Evolutionary conservation across 2,797 vertebrate genomes (phyloP), one percentile per base, ranked within the genome.

Genomic region (Pelochelys cantorii): DNA sequence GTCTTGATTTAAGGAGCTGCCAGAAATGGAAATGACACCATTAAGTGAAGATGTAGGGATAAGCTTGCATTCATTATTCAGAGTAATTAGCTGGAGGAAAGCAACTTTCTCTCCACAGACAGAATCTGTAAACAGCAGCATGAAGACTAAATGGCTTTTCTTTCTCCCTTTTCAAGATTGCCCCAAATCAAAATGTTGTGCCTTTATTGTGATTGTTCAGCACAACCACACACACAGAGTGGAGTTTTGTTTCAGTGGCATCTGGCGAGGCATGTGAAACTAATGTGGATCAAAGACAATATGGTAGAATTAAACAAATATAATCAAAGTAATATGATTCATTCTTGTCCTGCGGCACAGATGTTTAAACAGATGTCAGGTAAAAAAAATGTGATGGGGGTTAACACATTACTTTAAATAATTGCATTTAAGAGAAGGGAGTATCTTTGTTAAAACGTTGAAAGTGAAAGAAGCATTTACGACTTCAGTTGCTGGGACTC

Each of bases 281-380:
- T 62, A 92, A 83, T 34, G 89, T 71, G 93, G 90, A 90, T 93
- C 93, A 96, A 71, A 93, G 94, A 0, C 90, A 75, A 59, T 91
- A 71, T 93, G 62, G 88, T 80, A 94, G 96, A 94, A 94, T 92
- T 83, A 93, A 96, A 93, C 83, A 93, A 94, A 71, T 83, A 88
- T 86, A 92, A 95, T 96, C 95, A 89, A 93, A 11, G 71, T 68
- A 89, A 88, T 10, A 87, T 97, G 96, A 97, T 97, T 97, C 96
- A 97, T 95, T 96, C 93, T 75, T 5, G 83, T 94, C 92, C 96
- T 92, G 90, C 92, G 71, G 90, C 93, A 85, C 97, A 92, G 95
- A 94, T 95, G 79, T 97, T 96, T 94, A 95, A 97, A 95, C 97
- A 98, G 97, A 97, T 96, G 97, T 97, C 96, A 97, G 96, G 93